Evolutionary conservation across 2,888 invertebrate genomes (phyloP).

Genomic region (Cataglyphis albicans): DNA sequence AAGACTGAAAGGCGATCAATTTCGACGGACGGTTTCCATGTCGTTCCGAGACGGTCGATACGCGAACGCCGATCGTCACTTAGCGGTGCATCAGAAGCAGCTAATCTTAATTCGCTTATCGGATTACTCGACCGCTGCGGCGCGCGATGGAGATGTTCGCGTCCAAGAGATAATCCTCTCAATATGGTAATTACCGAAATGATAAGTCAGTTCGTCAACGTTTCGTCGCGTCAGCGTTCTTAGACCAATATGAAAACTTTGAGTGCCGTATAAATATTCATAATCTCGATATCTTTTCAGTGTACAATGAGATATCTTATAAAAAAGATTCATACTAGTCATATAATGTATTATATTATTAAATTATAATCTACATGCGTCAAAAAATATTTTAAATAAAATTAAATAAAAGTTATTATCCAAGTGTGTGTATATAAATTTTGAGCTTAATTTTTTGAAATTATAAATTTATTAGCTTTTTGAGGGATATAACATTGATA

Average conservation of each 20-base stretch:
- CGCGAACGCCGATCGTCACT: conserved; percentile 82
- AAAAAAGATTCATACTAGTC: background rate
- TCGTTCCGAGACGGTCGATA: conserved; percentile 78
- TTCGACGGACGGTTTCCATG: conserved; percentile 66
- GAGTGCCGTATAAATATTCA: conserved; percentile 37
- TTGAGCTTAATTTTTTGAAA: background rate
- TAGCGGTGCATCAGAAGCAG: conserved; percentile 84
- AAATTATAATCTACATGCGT: background rate
- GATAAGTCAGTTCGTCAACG: conserved; percentile 51
- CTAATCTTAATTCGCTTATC: conserved; percentile 86
- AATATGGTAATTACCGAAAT: conserved; percentile 84
- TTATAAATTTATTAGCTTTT: background rate
- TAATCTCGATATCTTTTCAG: conserved; percentile 14
- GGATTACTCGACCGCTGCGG: conserved; percentile 80
- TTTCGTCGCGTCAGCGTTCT: conserved; percentile 24
- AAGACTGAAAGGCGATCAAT: conserved; percentile 55
- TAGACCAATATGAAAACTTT: background rate
- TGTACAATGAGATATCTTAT: background rate
- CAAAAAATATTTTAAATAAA: background rate
- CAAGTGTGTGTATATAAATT: background rate
- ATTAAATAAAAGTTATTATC: background rate
- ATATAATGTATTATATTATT: background rate
- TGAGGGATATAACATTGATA: background rate
- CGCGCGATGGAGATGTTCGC: conserved; percentile 83
- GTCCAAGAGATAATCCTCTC: conserved; percentile 83